Percentiles rank a stretch among this genome's conserved stretches.
These are phyloP conservation scores for Branchellion lobata DNA, from an alignment of 2,888 invertebrate species.

Conservation along the genomic window DNA sequence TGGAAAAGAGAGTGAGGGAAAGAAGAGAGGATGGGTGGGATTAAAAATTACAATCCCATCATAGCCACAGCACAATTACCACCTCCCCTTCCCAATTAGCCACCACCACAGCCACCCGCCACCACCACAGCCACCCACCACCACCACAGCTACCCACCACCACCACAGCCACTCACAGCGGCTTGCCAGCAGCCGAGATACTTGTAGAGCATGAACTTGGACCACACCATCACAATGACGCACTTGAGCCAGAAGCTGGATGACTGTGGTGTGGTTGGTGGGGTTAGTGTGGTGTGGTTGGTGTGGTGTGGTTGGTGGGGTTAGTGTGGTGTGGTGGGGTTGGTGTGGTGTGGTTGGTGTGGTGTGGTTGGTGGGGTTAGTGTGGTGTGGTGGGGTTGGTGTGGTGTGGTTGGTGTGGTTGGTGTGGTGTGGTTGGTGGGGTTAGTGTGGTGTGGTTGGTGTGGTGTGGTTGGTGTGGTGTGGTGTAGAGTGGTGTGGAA, in stretches of 20 bases:
- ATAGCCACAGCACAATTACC: slow-evolving; percentile 13
- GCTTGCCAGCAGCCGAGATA: slow-evolving; percentile 92
- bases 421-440: not conserved
- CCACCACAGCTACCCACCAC: slow-evolving; percentile 81
- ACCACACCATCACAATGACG: slow-evolving; percentile 71
- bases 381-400: not conserved
- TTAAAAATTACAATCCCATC: too few species aligned
- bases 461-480: not conserved
- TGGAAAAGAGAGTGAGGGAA: not conserved
- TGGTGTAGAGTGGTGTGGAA: not conserved
- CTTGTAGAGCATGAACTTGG: slow-evolving; percentile 80
- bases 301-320: not conserved
- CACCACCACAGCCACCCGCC: not conserved
- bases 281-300: not conserved
- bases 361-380: not conserved
- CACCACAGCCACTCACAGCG: slow-evolving; percentile 67
- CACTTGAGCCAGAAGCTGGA: slow-evolving; percentile 63
- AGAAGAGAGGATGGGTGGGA: too few species aligned
- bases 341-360: not conserved
- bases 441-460: not conserved
- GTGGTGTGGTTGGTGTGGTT: too few species aligned
- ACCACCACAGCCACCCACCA: slow-evolving; percentile 76
- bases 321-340: not conserved
- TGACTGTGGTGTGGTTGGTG: not conserved
- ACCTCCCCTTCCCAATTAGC: too few species aligned